A percentile compares a stretch with the other conserved stretches of the same genome.
Conservation (phyloP, 2,113 vertebrate species). For the Pteronura brasiliensis region DNA sequence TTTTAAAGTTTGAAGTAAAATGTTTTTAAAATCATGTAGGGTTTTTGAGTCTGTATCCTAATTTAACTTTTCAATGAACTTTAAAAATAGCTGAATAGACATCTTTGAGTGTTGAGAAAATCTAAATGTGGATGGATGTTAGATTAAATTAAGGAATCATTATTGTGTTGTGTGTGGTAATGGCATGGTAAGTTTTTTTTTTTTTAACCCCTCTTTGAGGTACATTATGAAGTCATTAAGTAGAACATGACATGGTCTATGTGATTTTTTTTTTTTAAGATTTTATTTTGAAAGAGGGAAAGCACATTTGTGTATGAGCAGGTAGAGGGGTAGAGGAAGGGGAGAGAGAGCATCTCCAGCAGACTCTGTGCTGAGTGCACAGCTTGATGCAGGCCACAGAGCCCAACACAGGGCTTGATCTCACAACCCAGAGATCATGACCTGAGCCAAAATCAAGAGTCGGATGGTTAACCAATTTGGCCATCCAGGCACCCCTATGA, state of each 20-base stretch:
- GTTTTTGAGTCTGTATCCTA: background rate
- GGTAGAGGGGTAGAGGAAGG: background rate
- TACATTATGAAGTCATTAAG: background rate
- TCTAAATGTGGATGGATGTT: background rate
- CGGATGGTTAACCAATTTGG: no score
- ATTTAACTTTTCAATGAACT: background rate
- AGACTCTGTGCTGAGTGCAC: background rate
- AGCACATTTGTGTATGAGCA: background rate
- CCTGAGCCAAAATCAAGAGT: background rate
- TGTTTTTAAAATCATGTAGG: background rate
- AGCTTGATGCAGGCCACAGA: background rate
- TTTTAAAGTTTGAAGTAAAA: background rate
- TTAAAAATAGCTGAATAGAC: background rate
- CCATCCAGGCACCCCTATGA: background rate
- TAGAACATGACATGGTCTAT: background rate
- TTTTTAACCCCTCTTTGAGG: background rate
- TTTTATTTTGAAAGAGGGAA: background rate
- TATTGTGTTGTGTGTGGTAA: background rate
- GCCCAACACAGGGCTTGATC: background rate
- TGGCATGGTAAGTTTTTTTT: no score
- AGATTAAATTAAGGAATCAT: background rate
- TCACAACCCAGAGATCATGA: background rate
- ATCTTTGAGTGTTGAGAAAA: background rate
- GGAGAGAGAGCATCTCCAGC: background rate
- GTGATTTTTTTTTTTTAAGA: background rate